These are phyloP conservation scores for Regulus satrapa DNA, from an alignment of 2,113 vertebrate genomes.

Conservation along the genomic window DNA sequence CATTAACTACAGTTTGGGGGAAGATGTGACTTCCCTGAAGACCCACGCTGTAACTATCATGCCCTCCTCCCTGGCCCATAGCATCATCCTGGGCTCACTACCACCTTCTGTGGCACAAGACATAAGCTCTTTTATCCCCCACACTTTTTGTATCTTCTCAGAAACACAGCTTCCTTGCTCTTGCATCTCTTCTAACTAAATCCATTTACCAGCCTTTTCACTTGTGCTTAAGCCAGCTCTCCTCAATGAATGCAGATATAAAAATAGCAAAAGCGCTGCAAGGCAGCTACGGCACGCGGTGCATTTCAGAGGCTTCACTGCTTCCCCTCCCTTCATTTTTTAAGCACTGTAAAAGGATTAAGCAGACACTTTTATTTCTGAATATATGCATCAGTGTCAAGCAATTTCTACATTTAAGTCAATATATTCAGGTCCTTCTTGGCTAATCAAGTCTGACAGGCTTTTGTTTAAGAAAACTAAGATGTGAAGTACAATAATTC, in stretches of 20 bases:
- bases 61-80: background rate
- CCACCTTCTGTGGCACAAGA: background rate
- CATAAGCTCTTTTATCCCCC: background rate
- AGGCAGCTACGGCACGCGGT: background rate
- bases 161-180: background rate
- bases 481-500: background rate
- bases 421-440: slow-evolving; percentile 31
- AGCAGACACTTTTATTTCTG: slow-evolving; percentile 7
- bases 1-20: background rate
- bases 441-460: slow-evolving; percentile 53
- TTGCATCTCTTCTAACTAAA: background rate
- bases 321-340: background rate
- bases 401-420: slow-evolving; percentile 26
- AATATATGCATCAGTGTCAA: background rate
- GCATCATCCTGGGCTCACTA: background rate
- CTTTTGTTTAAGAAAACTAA: slow-evolving; percentile 50
- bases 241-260: background rate
- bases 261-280: slow-evolving; percentile 21
- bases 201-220: background rate
- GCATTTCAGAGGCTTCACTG: background rate
- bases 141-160: background rate
- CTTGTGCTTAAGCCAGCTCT: background rate
- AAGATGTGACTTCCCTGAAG: background rate
- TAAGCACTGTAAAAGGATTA: slow-evolving; percentile 15
- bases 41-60: background rate